These are phyloP conservation scores for Laterallus jamaicensis DNA, from an alignment of 2,113 vertebrate genomes.

Conservation along the genomic window DNA sequence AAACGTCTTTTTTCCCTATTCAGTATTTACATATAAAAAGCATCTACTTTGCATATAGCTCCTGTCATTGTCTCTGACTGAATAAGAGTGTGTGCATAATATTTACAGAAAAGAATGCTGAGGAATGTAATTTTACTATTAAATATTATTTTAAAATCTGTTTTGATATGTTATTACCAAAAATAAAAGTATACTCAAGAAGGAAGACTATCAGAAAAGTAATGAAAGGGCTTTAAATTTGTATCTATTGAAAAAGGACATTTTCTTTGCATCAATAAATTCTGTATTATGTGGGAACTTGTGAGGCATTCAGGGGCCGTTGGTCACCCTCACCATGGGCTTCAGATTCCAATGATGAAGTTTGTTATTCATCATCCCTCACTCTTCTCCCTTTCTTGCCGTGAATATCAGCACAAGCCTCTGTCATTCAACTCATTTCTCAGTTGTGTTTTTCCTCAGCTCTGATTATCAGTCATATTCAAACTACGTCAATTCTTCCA, in stretches of 20 bases:
- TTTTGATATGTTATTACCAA: background rate
- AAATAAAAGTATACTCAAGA: background rate
- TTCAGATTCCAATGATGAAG: background rate
- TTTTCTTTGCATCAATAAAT: background rate
- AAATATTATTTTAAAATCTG: background rate
- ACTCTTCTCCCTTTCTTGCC: background rate
- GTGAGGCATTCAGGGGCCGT: accelerated
- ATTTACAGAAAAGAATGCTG: background rate
- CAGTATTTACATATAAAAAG: background rate
- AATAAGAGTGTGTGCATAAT: background rate
- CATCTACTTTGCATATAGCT: background rate
- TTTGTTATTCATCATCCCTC: background rate
- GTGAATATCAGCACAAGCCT: background rate
- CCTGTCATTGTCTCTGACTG: background rate
- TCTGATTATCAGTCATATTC: background rate
- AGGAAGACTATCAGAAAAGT: background rate
- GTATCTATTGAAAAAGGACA: background rate
- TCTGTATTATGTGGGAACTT: background rate
- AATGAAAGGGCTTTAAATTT: background rate
- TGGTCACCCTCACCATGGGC: background rate
- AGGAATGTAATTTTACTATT: background rate
- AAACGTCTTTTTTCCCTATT: background rate
- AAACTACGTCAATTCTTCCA: background rate
- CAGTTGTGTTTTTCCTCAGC: background rate
- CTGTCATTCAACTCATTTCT: background rate